Conservation (phyloP, 2,113 vertebrate species). For the Condylura cristata region DNA sequence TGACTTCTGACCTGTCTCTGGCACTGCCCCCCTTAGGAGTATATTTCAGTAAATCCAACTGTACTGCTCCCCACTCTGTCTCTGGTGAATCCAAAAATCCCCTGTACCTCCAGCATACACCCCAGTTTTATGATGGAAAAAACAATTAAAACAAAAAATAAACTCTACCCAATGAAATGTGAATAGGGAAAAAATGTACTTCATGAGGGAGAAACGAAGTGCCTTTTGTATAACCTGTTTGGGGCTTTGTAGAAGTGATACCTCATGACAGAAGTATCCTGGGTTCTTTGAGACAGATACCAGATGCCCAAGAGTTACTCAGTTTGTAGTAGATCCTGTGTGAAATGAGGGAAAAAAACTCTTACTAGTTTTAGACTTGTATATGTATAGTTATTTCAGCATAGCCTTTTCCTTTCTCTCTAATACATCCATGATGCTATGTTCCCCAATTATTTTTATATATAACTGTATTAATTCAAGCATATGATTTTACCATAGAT, state of each 20-base stretch:
- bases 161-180: neutral
- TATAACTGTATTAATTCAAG: neutral
- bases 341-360: neutral
- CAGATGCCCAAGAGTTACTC: neutral
- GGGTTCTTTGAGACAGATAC: neutral
- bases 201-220: neutral
- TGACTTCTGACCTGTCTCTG: too few relatives aligned
- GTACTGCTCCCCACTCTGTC: too few relatives aligned
- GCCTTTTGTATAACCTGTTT: neutral
- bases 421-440: neutral
- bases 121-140: too few relatives aligned
- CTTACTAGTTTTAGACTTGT: neutral
- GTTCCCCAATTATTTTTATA: neutral
- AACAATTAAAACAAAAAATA: too few relatives aligned
- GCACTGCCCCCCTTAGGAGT: too few relatives aligned
- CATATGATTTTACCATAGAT: neutral
- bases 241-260: neutral
- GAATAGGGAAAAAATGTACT: neutral
- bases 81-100: too few relatives aligned
- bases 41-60: too few relatives aligned
- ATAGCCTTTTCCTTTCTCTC: neutral
- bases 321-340: neutral
- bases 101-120: too few relatives aligned
- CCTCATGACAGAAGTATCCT: neutral
- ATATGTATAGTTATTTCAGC: neutral